phyloP scores from a whole-genome alignment of 1,140 invertebrate genomes.

The Pteromalus puparum region DNA sequence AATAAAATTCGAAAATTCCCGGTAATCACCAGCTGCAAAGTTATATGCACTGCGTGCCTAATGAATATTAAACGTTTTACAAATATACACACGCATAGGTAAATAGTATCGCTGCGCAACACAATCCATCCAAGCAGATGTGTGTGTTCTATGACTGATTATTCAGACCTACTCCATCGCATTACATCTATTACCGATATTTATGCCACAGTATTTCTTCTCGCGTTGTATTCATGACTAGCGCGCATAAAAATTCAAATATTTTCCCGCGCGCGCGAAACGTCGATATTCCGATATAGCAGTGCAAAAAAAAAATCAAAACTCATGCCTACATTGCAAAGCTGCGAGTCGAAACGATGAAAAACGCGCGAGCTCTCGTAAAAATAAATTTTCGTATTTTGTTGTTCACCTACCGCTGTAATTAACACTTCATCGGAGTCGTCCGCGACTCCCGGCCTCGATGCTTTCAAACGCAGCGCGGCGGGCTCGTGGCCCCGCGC shows the following conservation, averaged over 20 bases:
- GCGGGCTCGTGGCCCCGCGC: neutral
- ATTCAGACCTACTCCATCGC: neutral
- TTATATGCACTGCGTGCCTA: neutral
- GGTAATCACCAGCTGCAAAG: neutral
- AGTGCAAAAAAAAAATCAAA: neutral
- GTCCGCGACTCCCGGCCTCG: neutral
- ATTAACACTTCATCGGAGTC: slow-evolving; percentile 44
- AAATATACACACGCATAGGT: too few relatives aligned
- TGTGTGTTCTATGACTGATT: too few relatives aligned
- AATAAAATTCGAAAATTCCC: neutral
- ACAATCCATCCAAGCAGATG: too few relatives aligned
- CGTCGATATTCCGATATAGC: slow-evolving; percentile 26
- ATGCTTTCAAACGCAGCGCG: slow-evolving; percentile 29
- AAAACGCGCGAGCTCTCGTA: neutral
- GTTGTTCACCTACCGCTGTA: slow-evolving; percentile 34
- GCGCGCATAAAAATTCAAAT: slow-evolving; percentile 27
- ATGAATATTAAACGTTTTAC: neutral
- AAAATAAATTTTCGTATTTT: slow-evolving; percentile 18
- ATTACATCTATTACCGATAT: neutral
- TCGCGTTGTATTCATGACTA: neutral
- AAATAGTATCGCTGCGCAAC: too few relatives aligned
- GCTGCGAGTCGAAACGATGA: neutral
- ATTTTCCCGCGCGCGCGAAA: neutral
- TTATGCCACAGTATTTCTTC: neutral
- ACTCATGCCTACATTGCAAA: neutral